These are phyloP conservation scores for Lutraria rhynchaena DNA, from an alignment of 1,140 invertebrate species.

Conservation along the genomic window DNA sequence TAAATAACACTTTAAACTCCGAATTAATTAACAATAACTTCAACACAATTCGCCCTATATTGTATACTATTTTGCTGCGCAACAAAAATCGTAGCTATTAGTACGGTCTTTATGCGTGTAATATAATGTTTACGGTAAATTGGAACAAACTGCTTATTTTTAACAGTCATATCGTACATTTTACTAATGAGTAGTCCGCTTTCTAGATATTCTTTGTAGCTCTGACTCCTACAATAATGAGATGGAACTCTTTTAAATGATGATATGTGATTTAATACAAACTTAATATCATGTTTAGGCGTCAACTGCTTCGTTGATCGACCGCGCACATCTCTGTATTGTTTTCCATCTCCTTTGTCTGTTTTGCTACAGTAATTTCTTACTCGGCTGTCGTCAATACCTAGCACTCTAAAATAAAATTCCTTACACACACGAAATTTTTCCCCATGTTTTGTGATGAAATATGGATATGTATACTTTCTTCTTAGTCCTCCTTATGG, in stretches of 20 bases:
- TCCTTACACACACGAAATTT: constrained; percentile 1
- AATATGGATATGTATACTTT: constrained; percentile 2
- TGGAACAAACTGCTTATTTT: no score
- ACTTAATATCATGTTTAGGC: not conserved
- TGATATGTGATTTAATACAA: not conserved
- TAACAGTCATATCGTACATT: constrained; percentile 1
- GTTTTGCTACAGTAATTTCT: not conserved
- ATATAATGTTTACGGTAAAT: no score
- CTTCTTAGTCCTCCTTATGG: not conserved
- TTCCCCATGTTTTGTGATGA: not conserved
- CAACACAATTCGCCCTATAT: no score
- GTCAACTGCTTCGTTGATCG: not conserved
- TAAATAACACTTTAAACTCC: no score
- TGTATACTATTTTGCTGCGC: no score
- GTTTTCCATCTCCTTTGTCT: not conserved
- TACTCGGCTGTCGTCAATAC: not conserved
- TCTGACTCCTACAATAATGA: not conserved
- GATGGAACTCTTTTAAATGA: not conserved
- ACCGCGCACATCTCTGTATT: not conserved
- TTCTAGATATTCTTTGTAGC: not conserved
- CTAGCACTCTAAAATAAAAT: not conserved
- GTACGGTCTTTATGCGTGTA: no score
- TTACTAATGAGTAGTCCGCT: not conserved
- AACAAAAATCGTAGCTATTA: no score
- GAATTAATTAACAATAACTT: no score